Base-by-base conservation (phyloP, 2,888 invertebrate genomes). In the Zygothrica quintamaculata region DNA sequence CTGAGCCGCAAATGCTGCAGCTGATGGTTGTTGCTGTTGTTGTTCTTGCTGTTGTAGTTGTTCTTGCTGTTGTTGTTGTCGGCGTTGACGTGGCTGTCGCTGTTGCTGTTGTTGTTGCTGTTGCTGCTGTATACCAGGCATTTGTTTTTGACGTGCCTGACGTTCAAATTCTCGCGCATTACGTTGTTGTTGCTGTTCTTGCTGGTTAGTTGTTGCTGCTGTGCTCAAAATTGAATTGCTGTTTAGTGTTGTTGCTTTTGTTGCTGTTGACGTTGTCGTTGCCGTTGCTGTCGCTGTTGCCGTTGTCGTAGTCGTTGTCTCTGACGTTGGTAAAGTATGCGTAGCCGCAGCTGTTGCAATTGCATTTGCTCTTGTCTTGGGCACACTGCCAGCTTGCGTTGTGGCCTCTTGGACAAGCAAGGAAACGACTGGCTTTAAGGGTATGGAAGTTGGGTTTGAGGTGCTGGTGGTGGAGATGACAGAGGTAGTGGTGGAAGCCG, bases 71-170 rank as follows among this genome's bases (percentile, higher is more conserved):
- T 52, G 64, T 42, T 26, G 65, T 4, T 43, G 47, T 9, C 33
- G 56, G 15, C 25, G 37, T 9, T 22, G 40, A 1, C 47, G 66
- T 47, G 68, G 58, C 25, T 52, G 65, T 12, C 56, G 62, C 42
- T 58, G 51, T 13, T 56, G 65, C 11, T 51, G 59, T 34, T 65
- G 69, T 16, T 57, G 65, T 11, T 40, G 55, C 11, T 50, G 48
- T 18, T 39, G 57, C 15, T 56, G 55, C 12, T 60, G 47, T 51
- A 16, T 37, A 62, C 67, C 36, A 55, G 52, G 57, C 33, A 62
- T 60, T 71, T 73, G 77, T 46, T 65, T 65, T 55, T 70, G 84
- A 77, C 69, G 79, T 72, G 65, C 59, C 71, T 72, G 74, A 74
- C 67, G 75, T 55, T 67, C 70, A 67, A 72, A 51, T 66, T 81